phyloP scores from a whole-genome alignment of 2,113 vertebrate genomes.

The Phainopepla nitens region DNA sequence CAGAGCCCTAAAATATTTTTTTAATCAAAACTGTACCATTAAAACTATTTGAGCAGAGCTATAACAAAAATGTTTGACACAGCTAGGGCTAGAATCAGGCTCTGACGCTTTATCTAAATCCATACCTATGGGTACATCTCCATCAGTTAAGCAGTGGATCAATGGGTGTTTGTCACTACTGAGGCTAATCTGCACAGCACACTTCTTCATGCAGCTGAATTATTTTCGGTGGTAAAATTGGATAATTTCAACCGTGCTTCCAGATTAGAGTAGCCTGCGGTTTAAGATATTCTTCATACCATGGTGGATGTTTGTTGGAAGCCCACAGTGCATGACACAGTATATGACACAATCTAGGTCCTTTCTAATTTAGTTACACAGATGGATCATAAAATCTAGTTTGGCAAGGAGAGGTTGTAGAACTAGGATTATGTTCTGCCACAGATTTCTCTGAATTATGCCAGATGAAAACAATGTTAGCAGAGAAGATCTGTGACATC shows the following conservation, averaged over 20 bases:
- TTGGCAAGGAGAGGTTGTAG: not conserved
- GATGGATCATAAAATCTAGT: not conserved
- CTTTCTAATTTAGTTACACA: not conserved
- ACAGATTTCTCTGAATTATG: not conserved
- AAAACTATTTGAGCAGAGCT: not conserved
- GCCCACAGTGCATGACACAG: rapidly evolving
- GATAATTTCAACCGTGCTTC: not conserved
- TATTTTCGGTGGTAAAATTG: not conserved
- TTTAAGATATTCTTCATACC: not conserved
- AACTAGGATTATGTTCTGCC: not conserved
- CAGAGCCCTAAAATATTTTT: not conserved
- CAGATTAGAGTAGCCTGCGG: not conserved
- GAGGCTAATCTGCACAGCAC: not conserved
- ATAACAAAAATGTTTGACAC: not conserved
- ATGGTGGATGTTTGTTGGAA: not conserved
- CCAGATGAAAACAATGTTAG: not conserved
- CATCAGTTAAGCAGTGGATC: not conserved
- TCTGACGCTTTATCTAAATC: not conserved
- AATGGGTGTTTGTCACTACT: rapidly evolving
- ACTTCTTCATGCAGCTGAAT: not conserved
- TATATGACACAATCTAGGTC: rapidly evolving
- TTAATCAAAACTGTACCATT: not conserved
- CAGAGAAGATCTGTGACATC: not conserved
- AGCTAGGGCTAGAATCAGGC: not conserved
- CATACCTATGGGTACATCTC: not conserved